Evolutionary conservation across 2,113 vertebrate genomes (phyloP).

Genomic region (Varanus komodoensis): DNA sequence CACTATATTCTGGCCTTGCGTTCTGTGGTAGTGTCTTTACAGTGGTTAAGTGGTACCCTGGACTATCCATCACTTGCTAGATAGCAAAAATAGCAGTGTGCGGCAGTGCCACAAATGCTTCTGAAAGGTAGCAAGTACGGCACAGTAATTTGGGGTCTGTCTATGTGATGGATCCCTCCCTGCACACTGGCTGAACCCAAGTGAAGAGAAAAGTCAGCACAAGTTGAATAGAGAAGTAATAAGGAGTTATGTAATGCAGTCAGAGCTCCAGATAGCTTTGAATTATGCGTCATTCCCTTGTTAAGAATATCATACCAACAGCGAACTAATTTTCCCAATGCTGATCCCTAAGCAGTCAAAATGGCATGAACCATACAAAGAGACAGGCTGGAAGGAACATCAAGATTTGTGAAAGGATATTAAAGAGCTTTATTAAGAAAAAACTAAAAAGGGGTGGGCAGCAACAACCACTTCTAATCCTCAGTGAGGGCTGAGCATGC

Average conservation of each 20-base stretch:
- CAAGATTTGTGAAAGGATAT: too few species aligned
- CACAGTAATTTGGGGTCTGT: not conserved
- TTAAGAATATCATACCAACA: not conserved
- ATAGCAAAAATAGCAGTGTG: not conserved
- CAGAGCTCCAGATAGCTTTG: fast-evolving
- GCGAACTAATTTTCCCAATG: too few species aligned
- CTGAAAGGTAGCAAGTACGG: not conserved
- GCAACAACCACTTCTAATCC: too few species aligned
- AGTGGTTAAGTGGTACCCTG: not conserved
- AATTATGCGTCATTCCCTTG: not conserved
- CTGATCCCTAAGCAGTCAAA: too few species aligned
- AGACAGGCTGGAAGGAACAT: too few species aligned
- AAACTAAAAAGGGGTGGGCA: too few species aligned
- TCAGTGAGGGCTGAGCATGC: too few species aligned
- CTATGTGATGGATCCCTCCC: not conserved
- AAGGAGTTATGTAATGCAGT: too few species aligned
- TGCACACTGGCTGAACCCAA: not conserved
- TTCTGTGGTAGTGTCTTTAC: not conserved
- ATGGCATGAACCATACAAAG: too few species aligned
- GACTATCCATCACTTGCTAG: not conserved
- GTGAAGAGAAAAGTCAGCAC: too few species aligned
- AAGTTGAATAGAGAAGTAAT: too few species aligned
- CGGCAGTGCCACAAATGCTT: not conserved
- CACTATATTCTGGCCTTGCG: not conserved
- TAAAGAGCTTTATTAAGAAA: too few species aligned